These are phyloP conservation scores for Harmothoe impar DNA, from an alignment of 2,888 invertebrate species.

Conservation along the genomic window DNA sequence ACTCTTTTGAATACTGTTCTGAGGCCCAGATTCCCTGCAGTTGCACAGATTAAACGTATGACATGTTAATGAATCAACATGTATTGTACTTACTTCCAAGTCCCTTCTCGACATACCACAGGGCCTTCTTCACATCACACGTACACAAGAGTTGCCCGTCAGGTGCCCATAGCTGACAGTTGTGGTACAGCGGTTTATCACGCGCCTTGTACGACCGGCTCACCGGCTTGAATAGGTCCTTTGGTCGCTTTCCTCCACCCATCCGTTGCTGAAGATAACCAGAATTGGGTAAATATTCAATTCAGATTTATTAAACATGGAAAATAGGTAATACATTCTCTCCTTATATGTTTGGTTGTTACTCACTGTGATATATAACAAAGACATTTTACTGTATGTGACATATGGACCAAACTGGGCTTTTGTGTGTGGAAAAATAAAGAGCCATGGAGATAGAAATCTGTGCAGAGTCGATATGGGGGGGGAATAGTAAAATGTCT, in stretches of 20 bases:
- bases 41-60: too few species aligned
- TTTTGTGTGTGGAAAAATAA: too few species aligned
- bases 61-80: background rate
- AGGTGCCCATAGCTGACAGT: conserved; percentile 90
- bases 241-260: conserved; percentile 51
- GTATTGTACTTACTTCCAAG: conserved; percentile 76
- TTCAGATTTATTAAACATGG: background rate
- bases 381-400: background rate
- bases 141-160: conserved; percentile 91
- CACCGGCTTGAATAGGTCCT: conserved; percentile 41
- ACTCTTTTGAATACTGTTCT: too few species aligned
- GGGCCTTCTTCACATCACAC: conserved; percentile 89
- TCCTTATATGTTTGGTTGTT: background rate
- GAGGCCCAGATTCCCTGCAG: too few species aligned
- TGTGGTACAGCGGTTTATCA: conserved; percentile 90
- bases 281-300: background rate
- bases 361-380: background rate
- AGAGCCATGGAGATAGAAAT: too few species aligned
- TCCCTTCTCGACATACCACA: conserved; percentile 87
- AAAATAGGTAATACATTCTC: background rate
- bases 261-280: conserved; percentile 11
- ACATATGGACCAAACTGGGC: too few species aligned
- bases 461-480: too few species aligned
- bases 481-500: too few species aligned
- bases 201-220: conserved; percentile 83